A percentile compares a stretch with the other conserved stretches of the same genome.
Conservation (phyloP, 2,888 invertebrate species). For the Elegia similella region DNA sequence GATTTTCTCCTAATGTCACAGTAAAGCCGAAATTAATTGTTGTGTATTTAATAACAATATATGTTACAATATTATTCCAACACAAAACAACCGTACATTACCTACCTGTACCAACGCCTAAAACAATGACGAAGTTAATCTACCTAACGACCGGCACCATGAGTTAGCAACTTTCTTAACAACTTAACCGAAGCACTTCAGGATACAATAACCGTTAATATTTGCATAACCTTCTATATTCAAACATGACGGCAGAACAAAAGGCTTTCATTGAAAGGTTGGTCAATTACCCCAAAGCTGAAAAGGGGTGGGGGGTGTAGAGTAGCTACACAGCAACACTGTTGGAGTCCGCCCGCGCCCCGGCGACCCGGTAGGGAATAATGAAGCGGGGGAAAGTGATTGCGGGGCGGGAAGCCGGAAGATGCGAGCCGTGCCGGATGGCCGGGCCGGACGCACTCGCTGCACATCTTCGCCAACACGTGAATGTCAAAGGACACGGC, state of each 20-base stretch:
- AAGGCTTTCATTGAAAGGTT: constrained; percentile 14
- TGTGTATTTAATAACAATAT: no score
- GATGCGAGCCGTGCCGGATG: constrained; percentile 58
- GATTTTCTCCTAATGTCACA: no score
- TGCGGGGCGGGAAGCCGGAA: constrained; percentile 57
- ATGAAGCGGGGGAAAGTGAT: constrained; percentile 58
- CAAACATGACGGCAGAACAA: constrained; percentile 15
- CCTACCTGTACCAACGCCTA: no score
- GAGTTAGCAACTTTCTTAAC: constrained; percentile 2
- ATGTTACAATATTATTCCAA: background rate
- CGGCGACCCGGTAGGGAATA: constrained; percentile 67
- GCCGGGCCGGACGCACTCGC: constrained; percentile 46
- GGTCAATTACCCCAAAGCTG: constrained; percentile 26
- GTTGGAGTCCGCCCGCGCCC: constrained; percentile 53
- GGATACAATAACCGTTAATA: constrained; percentile 16
- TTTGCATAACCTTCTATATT: constrained; percentile 16
- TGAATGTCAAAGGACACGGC: constrained; percentile 14
- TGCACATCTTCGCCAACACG: constrained; percentile 21
- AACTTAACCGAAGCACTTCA: constrained; percentile 8
- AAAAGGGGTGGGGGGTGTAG: constrained; percentile 28
- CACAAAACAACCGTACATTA: background rate
- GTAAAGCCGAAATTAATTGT: no score
- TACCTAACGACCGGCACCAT: background rate
- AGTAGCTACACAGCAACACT: constrained; percentile 41
- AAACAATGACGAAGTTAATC: constrained; percentile 5